A percentile compares a stretch with the other conserved stretches of the same genome.
Conservation (phyloP, 2,797 vertebrate genomes). For the Crenuchus spilurus region DNA sequence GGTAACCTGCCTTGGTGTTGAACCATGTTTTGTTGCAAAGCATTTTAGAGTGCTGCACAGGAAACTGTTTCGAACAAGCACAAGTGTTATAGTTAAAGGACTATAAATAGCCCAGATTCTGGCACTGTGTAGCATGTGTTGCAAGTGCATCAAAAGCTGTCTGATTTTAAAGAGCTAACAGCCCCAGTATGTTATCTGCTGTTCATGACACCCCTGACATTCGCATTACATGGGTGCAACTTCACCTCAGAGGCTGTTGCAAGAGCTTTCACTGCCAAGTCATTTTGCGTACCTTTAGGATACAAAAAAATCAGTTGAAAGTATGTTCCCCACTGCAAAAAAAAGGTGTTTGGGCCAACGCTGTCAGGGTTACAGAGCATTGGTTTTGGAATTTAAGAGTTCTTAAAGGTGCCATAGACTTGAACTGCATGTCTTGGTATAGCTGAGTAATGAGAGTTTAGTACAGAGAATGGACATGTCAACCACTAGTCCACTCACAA, state of each 20-base stretch:
- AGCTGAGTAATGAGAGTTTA: too few relatives aligned
- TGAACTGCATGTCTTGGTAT: too few relatives aligned
- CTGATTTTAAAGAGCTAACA: conserved; percentile 25
- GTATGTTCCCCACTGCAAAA: not conserved
- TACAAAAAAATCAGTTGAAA: not conserved
- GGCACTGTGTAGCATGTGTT: not conserved
- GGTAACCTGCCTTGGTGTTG: not conserved
- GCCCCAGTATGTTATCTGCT: conserved; percentile 1
- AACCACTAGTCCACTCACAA: too few relatives aligned
- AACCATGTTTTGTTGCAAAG: not conserved
- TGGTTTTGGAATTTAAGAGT: not conserved
- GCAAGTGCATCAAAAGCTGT: conserved; percentile 5
- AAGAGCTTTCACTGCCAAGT: conserved; percentile 2
- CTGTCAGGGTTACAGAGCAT: not conserved
- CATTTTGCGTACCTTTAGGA: not conserved
- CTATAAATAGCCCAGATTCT: not conserved
- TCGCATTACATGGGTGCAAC: conserved; percentile 4
- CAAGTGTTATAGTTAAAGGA: not conserved
- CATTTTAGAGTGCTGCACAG: not conserved
- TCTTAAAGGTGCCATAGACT: too few relatives aligned
- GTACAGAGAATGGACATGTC: too few relatives aligned
- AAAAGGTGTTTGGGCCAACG: not conserved
- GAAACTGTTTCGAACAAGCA: not conserved
- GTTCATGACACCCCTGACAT: not conserved
- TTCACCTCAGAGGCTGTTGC: conserved; percentile 1